Evolutionary conservation across 1,140 invertebrate genomes (phyloP), one percentile per base, ranked within the genome.

Genomic region (Temnothorax nylanderi): DNA sequence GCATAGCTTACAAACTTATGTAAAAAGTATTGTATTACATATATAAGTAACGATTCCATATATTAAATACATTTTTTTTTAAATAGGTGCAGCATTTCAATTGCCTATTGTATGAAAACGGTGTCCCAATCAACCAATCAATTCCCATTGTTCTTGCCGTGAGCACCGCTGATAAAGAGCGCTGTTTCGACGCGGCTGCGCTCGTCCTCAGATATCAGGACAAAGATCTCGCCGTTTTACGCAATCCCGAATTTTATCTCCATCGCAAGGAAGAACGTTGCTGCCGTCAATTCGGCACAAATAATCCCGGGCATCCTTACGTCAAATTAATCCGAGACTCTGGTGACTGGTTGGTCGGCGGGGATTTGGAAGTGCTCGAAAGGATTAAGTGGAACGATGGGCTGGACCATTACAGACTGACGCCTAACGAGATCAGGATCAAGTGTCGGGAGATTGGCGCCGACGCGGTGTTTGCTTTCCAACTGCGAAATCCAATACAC

Each of bases 381-480:
- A 96, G 98, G 60, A 98, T 99, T 37, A 95, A 94, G 62, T 99
- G 98, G 98, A 97, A 98, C 91, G 99, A 99, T 96, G 99, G 99
- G 0, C 95, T 99, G 1, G 99, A 99, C 95, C 94, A 98, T 78
- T 99, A 99, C 94, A 96, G 99, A 37, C 96, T 99, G 13, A 99
- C 99, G 8, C 99, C 99, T 4, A 98, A 98, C 92, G 98, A 99
- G 94, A 96, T 99, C 13, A 95, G 98, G 56, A 93, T 95, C 32
- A 97, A 97, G 89, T 99, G 99, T 93, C 97, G 96, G 89, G 96
- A 98, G 92, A 96, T 98, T 91, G 96, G 97, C 74, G 99, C 99
- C 37, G 99, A 99, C 96, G 98, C 98, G 18, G 98, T 99, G 7
- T 99, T 99, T 95, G 99, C 99, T 10, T 99, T 99, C 94, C 99